phyloP scores from a whole-genome alignment of 2,888 invertebrate species.

The Lydus trimaculatus region DNA sequence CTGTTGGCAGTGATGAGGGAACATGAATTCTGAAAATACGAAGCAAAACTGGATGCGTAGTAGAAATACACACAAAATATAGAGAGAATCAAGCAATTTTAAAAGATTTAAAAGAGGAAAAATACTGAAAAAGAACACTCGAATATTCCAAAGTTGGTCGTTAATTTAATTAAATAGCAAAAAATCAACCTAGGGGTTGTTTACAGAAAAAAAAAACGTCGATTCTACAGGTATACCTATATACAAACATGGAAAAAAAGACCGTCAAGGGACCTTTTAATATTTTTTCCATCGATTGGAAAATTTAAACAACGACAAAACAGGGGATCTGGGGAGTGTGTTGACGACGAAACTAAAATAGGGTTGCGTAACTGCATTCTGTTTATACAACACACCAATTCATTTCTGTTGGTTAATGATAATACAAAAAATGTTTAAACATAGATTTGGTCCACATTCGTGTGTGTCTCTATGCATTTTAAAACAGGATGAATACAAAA shows the following conservation, averaged over 20 bases:
- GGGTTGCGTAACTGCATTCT: constrained; percentile 13
- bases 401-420: not conserved
- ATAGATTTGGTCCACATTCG: not conserved
- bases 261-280: not conserved
- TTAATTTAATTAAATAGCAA: not conserved
- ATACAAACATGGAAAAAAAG: too few species aligned
- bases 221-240: not conserved
- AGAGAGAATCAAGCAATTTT: too few species aligned
- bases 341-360: too few species aligned
- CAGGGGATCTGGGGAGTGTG: too few species aligned
- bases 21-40: not conserved
- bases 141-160: too few species aligned
- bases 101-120: not conserved
- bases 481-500: not conserved
- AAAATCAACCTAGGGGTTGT: not conserved
- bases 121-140: not conserved
- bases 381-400: not conserved
- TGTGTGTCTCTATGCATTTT: not conserved
- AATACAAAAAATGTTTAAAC: not conserved
- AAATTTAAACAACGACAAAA: too few species aligned
- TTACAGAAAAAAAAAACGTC: not conserved
- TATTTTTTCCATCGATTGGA: not conserved
- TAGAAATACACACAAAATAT: not conserved
- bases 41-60: not conserved
- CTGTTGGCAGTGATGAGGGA: not conserved